These are phyloP conservation scores for Drosophila willistoni DNA, from an alignment of 1,140 invertebrate genomes.

Conservation along the genomic window DNA sequence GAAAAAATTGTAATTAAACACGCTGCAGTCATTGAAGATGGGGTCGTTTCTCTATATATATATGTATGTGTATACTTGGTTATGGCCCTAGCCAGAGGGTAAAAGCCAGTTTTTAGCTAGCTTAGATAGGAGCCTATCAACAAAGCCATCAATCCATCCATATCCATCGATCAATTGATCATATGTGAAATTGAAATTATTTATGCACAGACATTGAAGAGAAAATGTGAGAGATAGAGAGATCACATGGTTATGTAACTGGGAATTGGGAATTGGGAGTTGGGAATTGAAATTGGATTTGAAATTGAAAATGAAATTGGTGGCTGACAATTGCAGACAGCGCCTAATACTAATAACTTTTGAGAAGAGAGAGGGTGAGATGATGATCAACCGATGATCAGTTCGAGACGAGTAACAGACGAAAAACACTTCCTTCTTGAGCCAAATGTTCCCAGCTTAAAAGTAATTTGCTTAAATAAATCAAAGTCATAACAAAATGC, in stretches of 20 bases:
- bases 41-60: background rate
- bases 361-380: conserved; percentile 43
- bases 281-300: conserved; percentile 41
- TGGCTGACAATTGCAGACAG: conserved; percentile 76
- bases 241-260: conserved; percentile 58
- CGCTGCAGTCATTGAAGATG: conserved; percentile 36
- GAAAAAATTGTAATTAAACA: conserved; percentile 50
- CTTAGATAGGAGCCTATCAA: conserved; percentile 68
- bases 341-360: conserved; percentile 57
- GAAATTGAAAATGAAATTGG: conserved; percentile 35
- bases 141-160: conserved; percentile 56
- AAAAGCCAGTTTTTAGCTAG: conserved; percentile 28
- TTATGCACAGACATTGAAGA: conserved; percentile 61
- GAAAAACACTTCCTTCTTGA: conserved; percentile 59
- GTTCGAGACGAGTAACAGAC: conserved; percentile 40
- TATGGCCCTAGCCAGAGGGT: conserved; percentile 51
- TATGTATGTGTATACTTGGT: background rate
- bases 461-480: conserved; percentile 80
- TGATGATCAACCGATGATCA: conserved; percentile 16
- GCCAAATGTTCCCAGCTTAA: conserved; percentile 45
- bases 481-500: conserved; percentile 74
- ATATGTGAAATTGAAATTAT: conserved; percentile 80
- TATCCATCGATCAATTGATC: conserved; percentile 27
- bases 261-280: conserved; percentile 36
- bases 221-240: conserved; percentile 48